Conservation (phyloP, 2,113 vertebrate genomes). For the Mirza zaza region DNA sequence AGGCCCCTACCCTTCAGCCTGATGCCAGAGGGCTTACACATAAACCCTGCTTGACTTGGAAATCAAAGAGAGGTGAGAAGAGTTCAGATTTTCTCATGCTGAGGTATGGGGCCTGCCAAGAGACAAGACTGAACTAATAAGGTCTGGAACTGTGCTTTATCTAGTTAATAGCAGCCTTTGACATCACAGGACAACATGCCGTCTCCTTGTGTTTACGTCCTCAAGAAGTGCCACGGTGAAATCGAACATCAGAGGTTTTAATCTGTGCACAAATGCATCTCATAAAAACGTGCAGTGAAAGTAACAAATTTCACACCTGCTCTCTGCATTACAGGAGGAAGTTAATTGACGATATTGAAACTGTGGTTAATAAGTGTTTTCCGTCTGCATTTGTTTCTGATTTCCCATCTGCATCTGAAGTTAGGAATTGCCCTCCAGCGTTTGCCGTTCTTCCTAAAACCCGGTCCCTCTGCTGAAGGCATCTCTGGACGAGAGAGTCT, state of each 20-base stretch:
- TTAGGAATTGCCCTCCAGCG: not conserved
- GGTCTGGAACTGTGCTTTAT: not conserved
- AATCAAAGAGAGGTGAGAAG: slow-evolving; percentile 42
- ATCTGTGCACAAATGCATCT: not conserved
- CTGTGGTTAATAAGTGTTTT: too few species aligned
- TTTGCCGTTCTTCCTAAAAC: not conserved
- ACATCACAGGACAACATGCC: not conserved
- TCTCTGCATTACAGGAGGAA: rapidly evolving
- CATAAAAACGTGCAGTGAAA: not conserved
- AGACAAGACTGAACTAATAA: slow-evolving; percentile 18
- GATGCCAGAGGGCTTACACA: slow-evolving; percentile 45
- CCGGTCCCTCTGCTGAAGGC: rapidly evolving
- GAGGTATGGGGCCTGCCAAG: not conserved
- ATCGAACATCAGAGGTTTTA: not conserved
- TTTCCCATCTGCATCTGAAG: not conserved
- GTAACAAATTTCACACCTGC: rapidly evolving
- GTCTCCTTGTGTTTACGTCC: slow-evolving; percentile 19
- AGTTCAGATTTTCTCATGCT: not conserved
- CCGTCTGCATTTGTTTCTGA: not conserved
- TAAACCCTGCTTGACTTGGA: slow-evolving; percentile 37
- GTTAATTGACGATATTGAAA: not conserved
- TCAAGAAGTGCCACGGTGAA: not conserved
- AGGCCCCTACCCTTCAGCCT: not conserved
- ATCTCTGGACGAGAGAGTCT: not conserved
- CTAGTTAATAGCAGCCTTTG: slow-evolving; percentile 33